These are phyloP conservation scores for Leptosomus discolor DNA, from an alignment of 2,113 vertebrate species.

Conservation along the genomic window DNA sequence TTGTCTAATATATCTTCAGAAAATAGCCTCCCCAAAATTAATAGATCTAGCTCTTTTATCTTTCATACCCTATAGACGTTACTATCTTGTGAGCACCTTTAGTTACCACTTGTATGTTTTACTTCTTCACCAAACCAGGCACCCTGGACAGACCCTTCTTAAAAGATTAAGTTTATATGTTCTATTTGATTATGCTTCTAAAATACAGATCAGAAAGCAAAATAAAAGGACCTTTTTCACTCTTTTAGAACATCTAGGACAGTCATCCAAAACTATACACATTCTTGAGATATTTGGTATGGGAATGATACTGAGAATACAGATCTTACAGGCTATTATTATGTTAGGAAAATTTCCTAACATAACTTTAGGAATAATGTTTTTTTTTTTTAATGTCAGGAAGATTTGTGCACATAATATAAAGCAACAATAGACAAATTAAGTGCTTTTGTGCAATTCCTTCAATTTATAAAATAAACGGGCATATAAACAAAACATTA, in stretches of 20 bases:
- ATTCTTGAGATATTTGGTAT: neutral
- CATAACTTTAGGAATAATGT: neutral
- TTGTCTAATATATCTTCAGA: neutral
- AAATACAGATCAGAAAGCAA: neutral
- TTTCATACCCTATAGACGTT: neutral
- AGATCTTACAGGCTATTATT: neutral
- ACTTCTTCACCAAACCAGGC: neutral
- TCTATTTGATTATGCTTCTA: neutral
- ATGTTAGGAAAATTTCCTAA: neutral
- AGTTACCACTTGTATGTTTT: neutral
- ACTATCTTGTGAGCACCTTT: neutral
- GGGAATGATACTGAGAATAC: neutral
- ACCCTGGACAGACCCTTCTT: neutral
- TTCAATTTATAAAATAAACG: neutral
- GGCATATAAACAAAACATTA: neutral
- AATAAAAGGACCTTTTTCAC: neutral
- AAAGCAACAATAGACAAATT: neutral
- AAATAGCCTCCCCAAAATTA: neutral
- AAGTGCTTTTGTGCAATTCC: neutral
- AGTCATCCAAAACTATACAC: neutral
- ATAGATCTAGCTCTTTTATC: neutral
- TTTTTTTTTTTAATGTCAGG: neutral
- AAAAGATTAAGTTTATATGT: neutral
- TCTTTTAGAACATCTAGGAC: neutral
- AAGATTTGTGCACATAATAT: neutral